Evolutionary conservation across 2,113 vertebrate species (phyloP), one percentile per base, ranked within the genome.

Genomic region (Halcyon senegalensis): DNA sequence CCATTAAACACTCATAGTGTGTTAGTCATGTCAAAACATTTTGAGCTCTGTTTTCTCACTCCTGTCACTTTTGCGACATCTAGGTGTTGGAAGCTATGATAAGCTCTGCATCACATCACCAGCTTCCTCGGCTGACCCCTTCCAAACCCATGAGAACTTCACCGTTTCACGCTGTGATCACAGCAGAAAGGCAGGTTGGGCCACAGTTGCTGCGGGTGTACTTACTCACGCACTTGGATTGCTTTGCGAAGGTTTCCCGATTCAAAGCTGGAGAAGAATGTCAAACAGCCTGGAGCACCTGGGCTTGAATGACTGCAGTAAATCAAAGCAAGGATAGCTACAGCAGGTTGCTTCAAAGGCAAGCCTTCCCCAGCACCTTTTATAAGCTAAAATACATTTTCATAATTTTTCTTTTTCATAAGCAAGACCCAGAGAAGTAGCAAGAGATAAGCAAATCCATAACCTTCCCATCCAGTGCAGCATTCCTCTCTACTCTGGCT

Each of bases 181-280:
- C 37, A 90, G 72, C 20, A 37, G 63, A 30, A 39, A 23, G 46
- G 17, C 64, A 44, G 37, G 18, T 2, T 50, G 55, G 28, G 35
- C 37, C 43, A 19, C 6, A 21, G 44, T 33, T 2, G 1, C 58
- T 24, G 19, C 27, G 56, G 41, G 2, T 0, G 1, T 96, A 98
- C 98, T 98, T 98, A 99, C 99, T 99, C 98, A 64, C 99, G 98
- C 78, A 98, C 98, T 97, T 99, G 99, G 94, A 99, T 97, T 87
- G 98, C 99, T 96, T 99, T 99, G 56, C 98, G 98, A 37, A 99
- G 98, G 93, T 99, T 99, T 68, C 99, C 99, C 0, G 98, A 98
- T 95, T 99, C 99, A 97, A 99, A 99, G 68, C 97, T 97, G 33
- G 99, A 99, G 96, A 96, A 98, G 97, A 99, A 99, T 2, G 70